Evolutionary conservation across 2,888 invertebrate genomes (phyloP).

Genomic region (Trachelus tabidus): DNA sequence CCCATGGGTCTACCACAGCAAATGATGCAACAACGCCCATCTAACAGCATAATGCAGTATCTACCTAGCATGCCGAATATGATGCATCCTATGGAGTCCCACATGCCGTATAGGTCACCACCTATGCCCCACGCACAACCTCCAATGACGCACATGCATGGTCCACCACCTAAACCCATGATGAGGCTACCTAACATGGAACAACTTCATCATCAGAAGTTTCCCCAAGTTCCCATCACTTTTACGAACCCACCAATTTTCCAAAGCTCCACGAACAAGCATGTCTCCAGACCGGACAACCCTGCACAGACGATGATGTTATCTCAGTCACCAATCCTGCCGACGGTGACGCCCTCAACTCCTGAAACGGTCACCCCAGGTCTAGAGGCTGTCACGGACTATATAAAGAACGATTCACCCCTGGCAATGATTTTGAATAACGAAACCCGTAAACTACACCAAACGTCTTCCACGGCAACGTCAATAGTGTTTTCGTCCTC

Average conservation of each 20-base stretch:
- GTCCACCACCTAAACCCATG: conserved; percentile 27
- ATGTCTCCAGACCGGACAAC: neutral
- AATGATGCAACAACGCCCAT: conserved; percentile 7
- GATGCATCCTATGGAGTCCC: conserved; percentile 32
- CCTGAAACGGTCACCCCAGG: conserved; percentile 10
- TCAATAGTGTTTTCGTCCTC: conserved; percentile 6
- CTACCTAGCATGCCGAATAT: conserved; percentile 28
- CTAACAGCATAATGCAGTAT: conserved; percentile 29
- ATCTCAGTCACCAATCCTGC: conserved; percentile 61
- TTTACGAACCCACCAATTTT: conserved; percentile 7
- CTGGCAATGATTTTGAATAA: conserved; percentile 40
- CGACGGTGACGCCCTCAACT: conserved; percentile 27
- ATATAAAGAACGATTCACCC: conserved; percentile 34
- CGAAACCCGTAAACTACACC: conserved; percentile 32
- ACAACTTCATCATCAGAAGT: conserved; percentile 22
- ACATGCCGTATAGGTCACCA: conserved; percentile 28
- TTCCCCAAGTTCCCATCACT: conserved; percentile 20
- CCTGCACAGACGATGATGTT: neutral
- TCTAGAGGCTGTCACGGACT: conserved; percentile 17
- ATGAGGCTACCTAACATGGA: conserved; percentile 9
- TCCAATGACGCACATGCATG: conserved; percentile 42
- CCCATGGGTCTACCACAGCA: neutral
- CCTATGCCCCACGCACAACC: conserved; percentile 30
- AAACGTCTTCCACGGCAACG: conserved; percentile 22
- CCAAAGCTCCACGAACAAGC: neutral